Base-by-base conservation (phyloP, 2,113 vertebrate genomes). In the Neolamprologus hecqui region DNA sequence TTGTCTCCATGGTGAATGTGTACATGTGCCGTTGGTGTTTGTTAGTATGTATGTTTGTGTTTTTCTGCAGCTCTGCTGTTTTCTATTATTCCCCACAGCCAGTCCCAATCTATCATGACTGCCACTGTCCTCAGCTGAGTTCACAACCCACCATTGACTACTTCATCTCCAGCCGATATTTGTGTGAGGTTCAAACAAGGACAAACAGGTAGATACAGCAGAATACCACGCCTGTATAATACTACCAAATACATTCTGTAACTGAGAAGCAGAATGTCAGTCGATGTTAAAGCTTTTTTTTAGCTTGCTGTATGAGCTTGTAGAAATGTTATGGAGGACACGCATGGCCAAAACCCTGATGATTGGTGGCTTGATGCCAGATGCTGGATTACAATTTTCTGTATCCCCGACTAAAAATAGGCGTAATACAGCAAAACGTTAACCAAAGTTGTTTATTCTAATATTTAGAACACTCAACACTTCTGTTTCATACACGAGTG, bases 41-140 rank as follows among this genome's bases (percentile, higher is more conserved):
- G 80, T 49, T 65, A 8, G 23, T 87, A 82, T 49, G 82, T 81
- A 9, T 79, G 23, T 83, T 37, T 82, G 23, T 51, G 15, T 84
- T 55, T 83, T 60, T 80, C 87, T 60, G 79, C 65, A 63, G 47
- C 82, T 81, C 81, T 85, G 65, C 84, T 91, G 81, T 90, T 93
- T 92, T 90, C 89, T 81, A 77, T 94, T 87, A 92, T 89, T 86
- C 21, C 49, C 83, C 82, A 81, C 75, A 92, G 86, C 70, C 60
- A 54, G 75, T 89, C 73, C 57, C 85, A 88, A 93, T 94, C 85
- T 86, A 86, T 94, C 89, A 92, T 7, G 86, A 40, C 88, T 68
- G 84, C 87, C 28, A 70, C 51, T 84, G 37, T 90, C 84, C 81
- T 92, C 86, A 87, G 58, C 83, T 65, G 86, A 90, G 83, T 88